Conservation (phyloP, 2,888 invertebrate genomes). For the Maniola hyperantus region DNA sequence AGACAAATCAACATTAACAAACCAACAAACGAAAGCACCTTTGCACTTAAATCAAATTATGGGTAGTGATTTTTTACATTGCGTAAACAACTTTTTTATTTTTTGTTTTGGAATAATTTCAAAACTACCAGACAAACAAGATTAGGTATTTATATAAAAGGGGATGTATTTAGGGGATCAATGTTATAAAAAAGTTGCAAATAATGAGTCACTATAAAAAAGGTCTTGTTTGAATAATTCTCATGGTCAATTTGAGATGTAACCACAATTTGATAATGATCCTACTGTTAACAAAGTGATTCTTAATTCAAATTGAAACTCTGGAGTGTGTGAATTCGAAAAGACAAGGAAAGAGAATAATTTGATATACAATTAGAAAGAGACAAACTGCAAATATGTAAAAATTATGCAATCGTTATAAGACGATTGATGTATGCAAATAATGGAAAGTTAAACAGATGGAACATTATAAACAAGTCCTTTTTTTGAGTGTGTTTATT, state of each 20-base stretch:
- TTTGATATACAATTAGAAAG: background rate
- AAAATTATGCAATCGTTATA: slow-evolving; percentile 15
- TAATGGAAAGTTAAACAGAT: slow-evolving; percentile 20
- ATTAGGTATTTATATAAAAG: background rate
- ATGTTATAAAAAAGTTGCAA: slow-evolving; percentile 40
- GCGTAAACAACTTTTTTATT: no score
- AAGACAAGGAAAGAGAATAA: background rate
- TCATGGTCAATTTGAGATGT: slow-evolving; percentile 74
- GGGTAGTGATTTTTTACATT: no score
- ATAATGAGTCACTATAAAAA: slow-evolving; percentile 44
- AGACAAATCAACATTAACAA: no score
- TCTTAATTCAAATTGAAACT: slow-evolving; percentile 63
- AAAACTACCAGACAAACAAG: no score
- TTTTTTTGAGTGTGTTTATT: background rate
- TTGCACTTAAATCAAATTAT: no score
- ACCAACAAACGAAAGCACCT: no score
- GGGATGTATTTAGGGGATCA: background rate
- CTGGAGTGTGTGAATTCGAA: background rate
- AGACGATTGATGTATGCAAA: slow-evolving; percentile 27
- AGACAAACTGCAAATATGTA: slow-evolving; percentile 10
- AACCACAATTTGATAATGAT: slow-evolving; percentile 52
- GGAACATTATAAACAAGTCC: background rate
- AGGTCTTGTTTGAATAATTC: slow-evolving; percentile 58
- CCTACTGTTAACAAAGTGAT: slow-evolving; percentile 53
- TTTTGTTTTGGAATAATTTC: no score